Base-by-base conservation (phyloP, 64 coral and sea anemone genomes). In the Montipora foliosa region DNA sequence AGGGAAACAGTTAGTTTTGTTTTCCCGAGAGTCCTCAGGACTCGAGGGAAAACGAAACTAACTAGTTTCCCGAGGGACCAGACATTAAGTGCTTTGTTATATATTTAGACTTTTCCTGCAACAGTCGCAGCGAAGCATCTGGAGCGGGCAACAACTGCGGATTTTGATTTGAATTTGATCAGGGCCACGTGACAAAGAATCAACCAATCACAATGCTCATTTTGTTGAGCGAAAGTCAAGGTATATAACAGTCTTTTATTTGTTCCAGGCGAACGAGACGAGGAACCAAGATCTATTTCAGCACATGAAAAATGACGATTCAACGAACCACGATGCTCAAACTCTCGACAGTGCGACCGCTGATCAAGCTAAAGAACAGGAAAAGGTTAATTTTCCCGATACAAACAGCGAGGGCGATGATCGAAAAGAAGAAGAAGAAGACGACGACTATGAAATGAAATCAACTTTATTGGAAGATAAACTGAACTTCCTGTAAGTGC, bases 341-440 rank as follows among this genome's bases (percentile, higher is more conserved):
- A 94, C 95, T 68, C 92, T 96, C 62, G 98, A 99, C 47, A 96
- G 95, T 96, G 98, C 98, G 80, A 99, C 98, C 58, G 88, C 92
- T 92, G 98, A 99, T 55, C 98, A 99, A 77, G 89, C 96, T 9
- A 77, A 77, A 92, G 80, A 96, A 11, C 92, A 99, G 67, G 92
- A 99, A 8, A 90, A 87, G 51, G 89, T 76, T 80, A 80, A 80
- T 44, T 86, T 94, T 90, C 83, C 89, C 17, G 89, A 94, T 14
- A 21, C 83, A 8, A 48, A 90, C 19, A 94, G 90, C 25, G 94
- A 95, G 2, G 79, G 78, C 45, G 78, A 87, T 64, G 88, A 93
- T 19, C 6, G 10, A 55, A 92, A 89, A 11, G 82, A 95, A n/a
- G 73, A 76, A 11, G 92, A 94, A 58, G 83, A 95, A 21, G 74